These are phyloP conservation scores for Mus minutoides DNA, from an alignment of 2,797 vertebrate genomes.

Conservation along the genomic window DNA sequence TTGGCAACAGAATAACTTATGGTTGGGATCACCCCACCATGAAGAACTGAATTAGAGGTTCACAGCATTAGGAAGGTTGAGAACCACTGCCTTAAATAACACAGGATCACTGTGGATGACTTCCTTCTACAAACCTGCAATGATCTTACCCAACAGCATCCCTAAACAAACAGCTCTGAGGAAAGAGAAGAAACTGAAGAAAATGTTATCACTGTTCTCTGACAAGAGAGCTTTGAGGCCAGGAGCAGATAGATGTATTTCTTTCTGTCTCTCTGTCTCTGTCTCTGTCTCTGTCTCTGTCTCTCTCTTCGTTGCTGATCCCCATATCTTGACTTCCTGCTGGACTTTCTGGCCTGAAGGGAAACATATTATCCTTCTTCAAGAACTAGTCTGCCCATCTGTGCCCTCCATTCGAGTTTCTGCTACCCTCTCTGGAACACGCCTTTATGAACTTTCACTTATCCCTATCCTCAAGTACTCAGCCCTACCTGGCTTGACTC, in stretches of 20 bases:
- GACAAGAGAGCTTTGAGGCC: background rate
- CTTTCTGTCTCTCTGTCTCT: too few species aligned
- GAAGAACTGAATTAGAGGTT: background rate
- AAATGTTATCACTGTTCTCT: background rate
- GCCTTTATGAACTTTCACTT: background rate
- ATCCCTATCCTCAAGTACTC: background rate
- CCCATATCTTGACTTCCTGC: background rate
- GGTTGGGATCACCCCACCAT: background rate
- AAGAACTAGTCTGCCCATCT: background rate
- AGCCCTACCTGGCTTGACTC: background rate
- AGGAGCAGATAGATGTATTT: rapidly evolving
- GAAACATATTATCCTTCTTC: background rate
- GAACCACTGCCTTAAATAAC: background rate
- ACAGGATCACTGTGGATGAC: background rate
- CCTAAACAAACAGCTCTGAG: conserved; percentile 4
- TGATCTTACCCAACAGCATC: background rate
- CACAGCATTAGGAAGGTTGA: background rate
- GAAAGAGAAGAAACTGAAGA: conserved; percentile 26
- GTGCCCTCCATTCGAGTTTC: background rate
- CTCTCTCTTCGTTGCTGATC: background rate
- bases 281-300: too few species aligned
- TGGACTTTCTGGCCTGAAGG: background rate
- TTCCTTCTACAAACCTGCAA: background rate
- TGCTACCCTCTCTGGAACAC: background rate
- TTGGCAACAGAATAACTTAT: background rate